A percentile compares a stretch with the other conserved stretches of the same genome.
Evolutionary conservation across 2,113 vertebrate species (phyloP).

Genomic region (Actenoides lindsayi): DNA sequence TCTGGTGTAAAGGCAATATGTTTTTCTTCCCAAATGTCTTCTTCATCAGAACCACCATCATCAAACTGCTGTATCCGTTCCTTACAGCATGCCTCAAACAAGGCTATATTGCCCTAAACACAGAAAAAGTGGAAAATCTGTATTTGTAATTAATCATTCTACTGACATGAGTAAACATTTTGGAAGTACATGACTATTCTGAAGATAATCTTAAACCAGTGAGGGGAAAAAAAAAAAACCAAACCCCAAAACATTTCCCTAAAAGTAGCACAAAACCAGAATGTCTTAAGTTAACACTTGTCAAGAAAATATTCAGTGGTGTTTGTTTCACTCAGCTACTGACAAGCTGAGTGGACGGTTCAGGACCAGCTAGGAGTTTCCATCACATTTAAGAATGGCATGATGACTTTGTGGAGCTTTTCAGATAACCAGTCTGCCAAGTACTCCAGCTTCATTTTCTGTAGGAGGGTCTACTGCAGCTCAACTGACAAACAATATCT

Average conservation of each 20-base stretch:
- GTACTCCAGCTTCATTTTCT: background rate
- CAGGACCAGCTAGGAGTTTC: background rate
- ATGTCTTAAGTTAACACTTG: background rate
- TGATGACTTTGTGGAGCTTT: background rate
- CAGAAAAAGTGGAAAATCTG: background rate
- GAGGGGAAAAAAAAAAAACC: background rate
- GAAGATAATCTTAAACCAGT: background rate
- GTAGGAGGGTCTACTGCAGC: background rate
- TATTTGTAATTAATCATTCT: background rate
- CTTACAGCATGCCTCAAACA: slow-evolving; percentile 98
- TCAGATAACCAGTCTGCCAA: background rate
- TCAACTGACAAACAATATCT: background rate
- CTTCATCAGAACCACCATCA: slow-evolving; percentile 95
- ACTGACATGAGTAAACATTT: background rate
- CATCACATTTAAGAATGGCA: background rate
- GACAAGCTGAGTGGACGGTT: background rate
- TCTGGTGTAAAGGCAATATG: slow-evolving; percentile 92
- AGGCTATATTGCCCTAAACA: slow-evolving; percentile 92
- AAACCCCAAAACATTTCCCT: background rate
- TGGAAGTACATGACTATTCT: background rate
- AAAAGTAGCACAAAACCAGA: background rate
- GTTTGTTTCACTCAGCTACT: background rate
- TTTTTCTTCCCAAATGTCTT: slow-evolving; percentile 99
- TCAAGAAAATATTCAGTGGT: background rate
- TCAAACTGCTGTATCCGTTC: slow-evolving; percentile 99